Evolutionary conservation across 2,113 vertebrate genomes (phyloP), one percentile per base, ranked within the genome.

Genomic region (Tyto alba): DNA sequence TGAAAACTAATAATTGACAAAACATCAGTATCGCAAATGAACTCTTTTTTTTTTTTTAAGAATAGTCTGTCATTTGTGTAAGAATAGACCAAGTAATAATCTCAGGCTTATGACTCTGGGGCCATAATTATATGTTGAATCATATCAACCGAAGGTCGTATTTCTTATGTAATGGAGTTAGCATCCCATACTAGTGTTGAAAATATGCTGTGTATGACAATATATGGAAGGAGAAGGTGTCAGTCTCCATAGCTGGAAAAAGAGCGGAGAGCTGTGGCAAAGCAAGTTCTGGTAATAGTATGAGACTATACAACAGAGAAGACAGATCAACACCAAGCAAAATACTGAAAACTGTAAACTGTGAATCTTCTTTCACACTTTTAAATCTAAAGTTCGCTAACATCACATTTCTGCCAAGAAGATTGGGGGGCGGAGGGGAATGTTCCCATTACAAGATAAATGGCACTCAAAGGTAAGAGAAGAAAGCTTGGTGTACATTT

Each of bases 341-440:
- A 47, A 48, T 40, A 27, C 40, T 64, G 34, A 18, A 52, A 82
- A 30, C n/a, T 23, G 47, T 40, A 59, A 94, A 64, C 81, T 88
- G 63, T 81, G 66, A 91, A 40, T 91, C 66, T 87, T 59, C 50
- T 78, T 76, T 91, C 85, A 64, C 77, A 23, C 78, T 79, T 85
- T 3, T 29, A 27, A 64, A 75, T 91, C 21, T 91, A 43, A 36
- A 88, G 85, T 78, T 89, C 32, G 14, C 74, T 52, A 69, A 41
- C 36, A 11, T 32, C 34, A 26, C 62, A 8, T 40, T 77, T 81
- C 87, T 87, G 68, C 20, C 29, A 77, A 67, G 63, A 43, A 30
- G 41, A 25, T 45, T 68, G 52, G 48, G 32, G 36, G 16, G 9
- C 0, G 1, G 11, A 26, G 38, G 11, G 23, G 26, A 23, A 8